Base-by-base conservation (phyloP, 2,888 invertebrate genomes). In the Orgyia antiqua region DNA sequence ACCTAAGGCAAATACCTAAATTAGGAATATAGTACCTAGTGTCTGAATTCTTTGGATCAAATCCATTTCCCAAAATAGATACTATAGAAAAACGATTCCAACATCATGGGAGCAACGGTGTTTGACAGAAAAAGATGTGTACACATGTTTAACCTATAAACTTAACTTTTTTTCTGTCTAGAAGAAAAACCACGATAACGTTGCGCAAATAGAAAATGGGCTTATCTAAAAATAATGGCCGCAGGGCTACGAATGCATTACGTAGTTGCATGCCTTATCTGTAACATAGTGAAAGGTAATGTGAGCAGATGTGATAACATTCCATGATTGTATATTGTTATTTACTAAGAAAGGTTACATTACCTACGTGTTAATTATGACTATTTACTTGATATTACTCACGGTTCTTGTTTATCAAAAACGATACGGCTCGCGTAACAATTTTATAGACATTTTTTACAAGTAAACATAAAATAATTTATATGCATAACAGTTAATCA, bases 221-320 rank as follows among this genome's bases (percentile, higher is more conserved):
- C 13, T 15, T 29, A 29, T 29, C 29, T 29, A 15, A 21, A 29
- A 15, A 15, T 29, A 21, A 25, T 37, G 20, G 20, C 9, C 9
- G 2, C n/a, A n/a, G 9, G 23, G 29, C 10, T 27, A 27, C 21
- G n/a, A n/a, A n/a, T n/a, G n/a, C n/a, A n/a, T n/a, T n/a, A 10
- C 27, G 24, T 13, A 20, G 20, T 23, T 38, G 51, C 58, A 62
- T 58, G 59, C 51, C 56, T 63, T 69, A 70, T 68, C 68, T 59
- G 45, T 52, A n/a, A n/a, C 51, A 34, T 55, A 51, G 34, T 44
- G 47, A 32, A 52, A 59, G 56, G 68, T 68, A 71, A 67, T 42
- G 42, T 17, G 59, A 62, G 47, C 37, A 62, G 41, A 40, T 36
- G 30, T 52, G 66, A 68, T 68, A 70, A 66, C 54, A 69, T 66